phyloP scores from a whole-genome alignment of 2,888 invertebrate species.

The Branchellion lobata region DNA sequence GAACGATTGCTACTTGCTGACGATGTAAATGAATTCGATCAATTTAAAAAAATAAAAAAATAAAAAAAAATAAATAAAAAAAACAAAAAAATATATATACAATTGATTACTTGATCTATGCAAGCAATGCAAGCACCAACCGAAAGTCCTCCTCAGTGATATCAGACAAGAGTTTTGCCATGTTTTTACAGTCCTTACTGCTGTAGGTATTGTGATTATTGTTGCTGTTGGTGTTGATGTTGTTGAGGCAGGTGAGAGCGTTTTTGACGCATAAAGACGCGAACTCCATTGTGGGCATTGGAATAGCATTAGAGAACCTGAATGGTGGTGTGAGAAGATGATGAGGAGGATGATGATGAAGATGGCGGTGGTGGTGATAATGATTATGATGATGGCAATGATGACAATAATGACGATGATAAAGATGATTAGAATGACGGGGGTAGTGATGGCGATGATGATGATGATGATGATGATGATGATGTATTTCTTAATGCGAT shows the following conservation, averaged over 20 bases:
- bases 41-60: no score
- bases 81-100: no score
- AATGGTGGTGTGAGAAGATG: slow-evolving; percentile 6
- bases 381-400: not conserved
- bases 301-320: slow-evolving; percentile 75
- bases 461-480: slow-evolving; percentile 1
- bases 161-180: no score
- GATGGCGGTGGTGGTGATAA: not conserved
- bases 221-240: slow-evolving; percentile 53
- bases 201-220: not conserved
- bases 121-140: no score
- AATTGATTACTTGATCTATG: no score
- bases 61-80: no score
- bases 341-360: not conserved
- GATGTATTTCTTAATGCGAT: not conserved
- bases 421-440: no score
- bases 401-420: not conserved
- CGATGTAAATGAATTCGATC: no score
- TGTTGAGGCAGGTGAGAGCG: slow-evolving; percentile 66
- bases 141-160: no score
- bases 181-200: no score
- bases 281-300: slow-evolving; percentile 83
- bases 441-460: not conserved
- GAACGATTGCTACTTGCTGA: not conserved
- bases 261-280: slow-evolving; percentile 83